phyloP scores from a whole-genome alignment of 2,797 vertebrate genomes.

The Neomorphus geoffroyi region DNA sequence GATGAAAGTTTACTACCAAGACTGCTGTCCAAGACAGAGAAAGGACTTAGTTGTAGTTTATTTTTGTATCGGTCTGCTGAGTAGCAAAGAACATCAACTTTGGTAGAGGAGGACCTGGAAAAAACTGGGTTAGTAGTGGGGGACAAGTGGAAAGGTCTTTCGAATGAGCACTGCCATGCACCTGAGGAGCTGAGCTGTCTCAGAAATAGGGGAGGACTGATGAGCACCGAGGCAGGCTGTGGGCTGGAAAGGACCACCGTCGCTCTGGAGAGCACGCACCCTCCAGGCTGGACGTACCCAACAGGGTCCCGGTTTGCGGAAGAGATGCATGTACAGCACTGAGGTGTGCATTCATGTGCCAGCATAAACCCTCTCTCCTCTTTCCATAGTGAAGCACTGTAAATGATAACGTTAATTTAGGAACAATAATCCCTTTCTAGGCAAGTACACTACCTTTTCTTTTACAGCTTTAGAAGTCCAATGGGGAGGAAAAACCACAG shows the following conservation, averaged over 20 bases:
- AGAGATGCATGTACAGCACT: background rate
- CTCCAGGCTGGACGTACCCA: background rate
- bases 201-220: background rate
- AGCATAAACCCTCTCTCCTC: background rate
- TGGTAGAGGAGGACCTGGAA: background rate
- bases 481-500: background rate
- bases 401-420: background rate
- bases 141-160: background rate
- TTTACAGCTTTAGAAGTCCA: background rate
- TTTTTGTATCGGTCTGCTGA: background rate
- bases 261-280: background rate
- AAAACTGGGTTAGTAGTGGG: rapidly evolving
- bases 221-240: background rate
- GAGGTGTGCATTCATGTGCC: rapidly evolving
- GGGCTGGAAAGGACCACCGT: background rate
- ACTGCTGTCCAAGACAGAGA: background rate
- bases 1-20: background rate
- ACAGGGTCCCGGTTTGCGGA: background rate
- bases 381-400: background rate
- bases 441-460: background rate
- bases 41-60: rapidly evolving
- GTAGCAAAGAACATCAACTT: background rate
- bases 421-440: background rate
- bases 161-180: background rate
- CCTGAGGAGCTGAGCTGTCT: background rate